Base-by-base conservation (phyloP, 2,888 invertebrate genomes). In the Tuta absoluta region DNA sequence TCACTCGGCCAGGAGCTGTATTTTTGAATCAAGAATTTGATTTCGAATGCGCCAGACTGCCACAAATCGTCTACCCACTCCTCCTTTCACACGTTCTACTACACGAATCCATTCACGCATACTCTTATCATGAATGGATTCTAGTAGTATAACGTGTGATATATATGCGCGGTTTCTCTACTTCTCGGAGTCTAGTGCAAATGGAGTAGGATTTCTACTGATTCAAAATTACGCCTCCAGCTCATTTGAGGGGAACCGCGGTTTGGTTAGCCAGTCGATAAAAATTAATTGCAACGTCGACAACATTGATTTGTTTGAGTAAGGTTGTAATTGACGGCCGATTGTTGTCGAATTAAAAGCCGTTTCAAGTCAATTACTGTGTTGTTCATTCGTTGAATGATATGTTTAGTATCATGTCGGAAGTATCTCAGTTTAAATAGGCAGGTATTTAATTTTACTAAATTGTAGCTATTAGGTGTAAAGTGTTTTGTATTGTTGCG, bases 1-100 rank as follows among this genome's bases (percentile, higher is more conserved):
- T 53, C 24, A 23, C 33, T 59, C 65, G 59, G 60, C 58, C 64
- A 24, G 63, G 64, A 63, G 64, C 56, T 21, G 57, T 41, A 11
- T 21, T 41, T 5, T n/a, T 24, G 33, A n/a, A 33, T 33, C 33
- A 33, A 10, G 4, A 8, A 33, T 33, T 10, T 33, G 33, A 33
- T 33, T 33, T 4, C 10, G 4, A 5, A 33, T 33, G 8, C 33
- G 33, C 4, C 33, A 33, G 33, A 1, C 7, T 3, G 33, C n/a
- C n/a, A n/a, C n/a, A n/a, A n/a, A n/a, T n/a, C n/a, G n/a, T n/a
- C n/a, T n/a, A n/a, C n/a, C n/a, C n/a, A n/a, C n/a, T n/a, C n/a
- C n/a, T n/a, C n/a, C n/a, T n/a, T n/a, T n/a, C n/a, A 5, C 5
- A 28, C 28, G 28, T 28, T 28, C 28, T 28, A 28, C 28, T 28